phyloP scores from a whole-genome alignment of 1,140 invertebrate species.

The Homalodisca vitripennis region DNA sequence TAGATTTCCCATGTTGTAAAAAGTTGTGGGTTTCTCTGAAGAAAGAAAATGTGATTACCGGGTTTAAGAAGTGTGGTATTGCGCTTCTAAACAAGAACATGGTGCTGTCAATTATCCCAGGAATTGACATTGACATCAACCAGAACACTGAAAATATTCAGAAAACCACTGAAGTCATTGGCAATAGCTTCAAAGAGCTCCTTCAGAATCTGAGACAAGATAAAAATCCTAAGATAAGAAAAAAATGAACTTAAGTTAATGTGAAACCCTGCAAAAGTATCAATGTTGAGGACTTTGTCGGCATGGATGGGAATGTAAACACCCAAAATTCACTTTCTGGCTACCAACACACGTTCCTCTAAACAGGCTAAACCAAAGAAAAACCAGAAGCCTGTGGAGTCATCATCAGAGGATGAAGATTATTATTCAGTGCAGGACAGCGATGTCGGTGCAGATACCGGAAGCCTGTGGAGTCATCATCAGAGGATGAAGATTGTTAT shows the following conservation, averaged over 20 bases:
- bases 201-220: conserved; percentile 31
- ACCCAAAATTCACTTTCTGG: conserved; percentile 23
- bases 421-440: conserved; percentile 26
- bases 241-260: conserved; percentile 28
- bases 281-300: conserved; percentile 20
- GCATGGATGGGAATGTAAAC: conserved; percentile 10
- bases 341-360: not conserved
- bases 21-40: conserved; percentile 35
- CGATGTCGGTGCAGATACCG: conserved; percentile 9
- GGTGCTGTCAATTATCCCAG: conserved; percentile 39
- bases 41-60: conserved; percentile 37
- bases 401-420: conserved; percentile 28
- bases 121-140: conserved; percentile 12
- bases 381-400: conserved; percentile 10
- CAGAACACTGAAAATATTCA: conserved; percentile 26
- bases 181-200: conserved; percentile 29
- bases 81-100: conserved; percentile 39
- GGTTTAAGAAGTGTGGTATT: conserved; percentile 42
- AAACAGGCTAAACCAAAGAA: conserved; percentile 21
- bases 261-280: conserved; percentile 32
- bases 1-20: conserved; percentile 40
- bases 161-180: conserved; percentile 28
- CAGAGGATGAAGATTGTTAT: no score
- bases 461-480: no score
- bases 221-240: conserved; percentile 24